These are phyloP conservation scores for Actinernus sp. DNA, from an alignment of 92 coral and sea anemone species.

Conservation along the genomic window DNA sequence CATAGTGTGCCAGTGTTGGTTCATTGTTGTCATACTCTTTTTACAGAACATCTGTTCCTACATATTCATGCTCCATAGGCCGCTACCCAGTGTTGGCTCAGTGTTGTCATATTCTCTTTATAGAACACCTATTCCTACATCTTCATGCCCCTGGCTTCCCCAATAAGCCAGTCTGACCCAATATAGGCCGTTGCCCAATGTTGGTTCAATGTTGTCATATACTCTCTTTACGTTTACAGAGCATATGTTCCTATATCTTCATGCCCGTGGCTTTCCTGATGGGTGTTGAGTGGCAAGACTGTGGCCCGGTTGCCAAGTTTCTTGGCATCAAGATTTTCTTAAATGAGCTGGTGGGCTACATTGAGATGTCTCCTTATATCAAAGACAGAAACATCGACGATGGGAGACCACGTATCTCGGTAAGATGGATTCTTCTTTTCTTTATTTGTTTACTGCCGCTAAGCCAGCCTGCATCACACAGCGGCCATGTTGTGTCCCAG, in stretches of 20 bases:
- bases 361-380: slow-evolving; percentile 54
- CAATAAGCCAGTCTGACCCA: too few species aligned
- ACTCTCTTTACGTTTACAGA: slow-evolving; percentile 62
- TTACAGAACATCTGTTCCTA: slow-evolving; percentile 3
- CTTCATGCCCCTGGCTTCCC: slow-evolving; percentile 59
- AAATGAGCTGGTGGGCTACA: slow-evolving; percentile 91
- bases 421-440: too few species aligned
- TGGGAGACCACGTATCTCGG: slow-evolving; percentile 57
- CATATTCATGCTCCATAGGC: background rate
- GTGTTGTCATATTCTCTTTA: background rate
- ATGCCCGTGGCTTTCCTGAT: slow-evolving; percentile 87
- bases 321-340: slow-evolving; percentile 93
- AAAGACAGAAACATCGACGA: slow-evolving; percentile 21
- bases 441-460: background rate
- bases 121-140: slow-evolving; percentile 70
- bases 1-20: too few species aligned
- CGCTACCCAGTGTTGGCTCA: background rate
- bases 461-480: too few species aligned
- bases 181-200: slow-evolving; percentile 10
- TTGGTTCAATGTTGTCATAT: slow-evolving; percentile 50
- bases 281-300: slow-evolving; percentile 93
- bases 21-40: too few species aligned
- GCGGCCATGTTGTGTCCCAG: too few species aligned
- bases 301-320: slow-evolving; percentile 88
- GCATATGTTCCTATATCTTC: slow-evolving; percentile 66